Base-by-base conservation (phyloP, 2,113 vertebrate genomes). In the Pelusios castaneus region DNA sequence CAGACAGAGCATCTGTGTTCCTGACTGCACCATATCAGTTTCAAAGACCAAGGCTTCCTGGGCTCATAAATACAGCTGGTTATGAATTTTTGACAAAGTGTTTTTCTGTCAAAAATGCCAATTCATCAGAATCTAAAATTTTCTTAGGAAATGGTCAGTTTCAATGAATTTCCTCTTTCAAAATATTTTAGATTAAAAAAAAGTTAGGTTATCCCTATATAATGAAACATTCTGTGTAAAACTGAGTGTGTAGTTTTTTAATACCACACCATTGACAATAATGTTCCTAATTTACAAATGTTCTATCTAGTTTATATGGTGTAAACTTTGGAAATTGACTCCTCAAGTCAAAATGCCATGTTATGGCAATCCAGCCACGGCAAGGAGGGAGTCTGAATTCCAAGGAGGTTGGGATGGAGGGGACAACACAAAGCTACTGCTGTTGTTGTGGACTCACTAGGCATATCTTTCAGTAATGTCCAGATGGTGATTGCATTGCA, bases 301-400 rank as follows among this genome's bases (percentile, higher is more conserved):
- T 21, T 29, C 41, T 67, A 4, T 82, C 34, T 29, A 60, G 34
- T 52, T 82, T 52, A 47, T 80, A 81, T 89, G 3, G 2, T 77
- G 80, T 84, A 43, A 24, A 2, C 82, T 94, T 91, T 80, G 29
- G 85, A 94, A 94, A 82, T 21, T 21, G 58, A 6, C 8, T 60
- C 3, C 5, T 80, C 10, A 0, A 29, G 2, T n/a, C 70, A 13
- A 1, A 89, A 41, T 91, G 21, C 31, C 60, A 80, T 22, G n/a
- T 77, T n/a, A 6, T 1, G 1, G 6, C 8, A 24, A 52, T 89
- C 8, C 47, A 38, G 79, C 31, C 80, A 2, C 11, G 27, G 3
- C 29, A 12, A 9, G n/a, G 13, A 1, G 5, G 2, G 1, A 31
- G 1, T 1, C 1, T 38, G 12, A 41, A 17, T 63, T 87, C 16